Evolutionary conservation across 1,140 invertebrate genomes (phyloP), one percentile per base, ranked within the genome.

Genomic region (Anagrus nilaparvatae): DNA sequence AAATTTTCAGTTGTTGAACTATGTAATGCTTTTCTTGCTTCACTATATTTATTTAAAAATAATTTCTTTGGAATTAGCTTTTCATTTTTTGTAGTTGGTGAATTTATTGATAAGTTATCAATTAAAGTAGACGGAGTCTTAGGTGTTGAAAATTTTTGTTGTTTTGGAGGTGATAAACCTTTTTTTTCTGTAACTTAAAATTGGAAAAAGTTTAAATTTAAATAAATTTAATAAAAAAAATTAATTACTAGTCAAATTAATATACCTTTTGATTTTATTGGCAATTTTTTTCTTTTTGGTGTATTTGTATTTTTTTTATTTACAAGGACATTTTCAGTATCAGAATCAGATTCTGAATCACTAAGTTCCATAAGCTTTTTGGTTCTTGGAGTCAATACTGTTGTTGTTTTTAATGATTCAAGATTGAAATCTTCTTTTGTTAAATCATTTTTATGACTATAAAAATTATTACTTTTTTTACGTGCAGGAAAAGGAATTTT

Each of bases 1-100:
- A 96, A 60, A 37, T 67, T 62, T 16, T 73, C 70, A 6, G 84
- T 79, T 29, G 72, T 63, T 4, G 77, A 73, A 47, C 82, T 82
- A 56, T 88, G 83, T 1, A 90, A 64, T 0, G 77, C 79, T 57
- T 78, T 66, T 25, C 74, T 63, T 2, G 76, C 76, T 52, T 64
- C 71, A 38, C 71, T 68, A 51, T 76, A 78, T 52, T 68, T 72
- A 18, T 24, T 27, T 32, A 61, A 48, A 17, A 61, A 59, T 17
- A 63, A 37, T 39, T 45, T 52, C 41, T 61, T 69, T 2, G 53
- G 54, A 33, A 31, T 6, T 33, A 54, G 13, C 17, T 52, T 48
- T 1, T 52, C 50, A n/a, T 47, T 30, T 2, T 39, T 52, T 9
- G 5, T 14, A 23, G 43, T 23, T 0, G 43, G 28, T 3, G 52